Percentiles rank a stretch among this genome's conserved stretches.
Conservation (phyloP, 2,888 invertebrate species). For the Megamerina dolium region DNA sequence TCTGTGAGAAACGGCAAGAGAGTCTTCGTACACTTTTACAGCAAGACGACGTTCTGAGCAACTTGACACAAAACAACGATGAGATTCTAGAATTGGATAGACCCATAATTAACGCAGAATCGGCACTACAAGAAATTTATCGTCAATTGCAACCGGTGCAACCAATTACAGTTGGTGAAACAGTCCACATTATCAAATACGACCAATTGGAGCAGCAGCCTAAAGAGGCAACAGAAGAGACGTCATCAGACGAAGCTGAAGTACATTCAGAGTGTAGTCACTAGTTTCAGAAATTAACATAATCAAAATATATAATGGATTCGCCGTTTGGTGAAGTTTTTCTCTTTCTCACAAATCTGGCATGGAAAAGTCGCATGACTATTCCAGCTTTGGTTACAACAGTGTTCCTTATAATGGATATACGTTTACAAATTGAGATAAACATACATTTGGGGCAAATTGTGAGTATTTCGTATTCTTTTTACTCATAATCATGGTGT, state of each 20-base stretch:
- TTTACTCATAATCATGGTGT: neutral
- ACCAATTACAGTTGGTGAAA: constrained; percentile 52
- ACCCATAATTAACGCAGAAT: constrained; percentile 45
- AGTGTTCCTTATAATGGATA: constrained; percentile 61
- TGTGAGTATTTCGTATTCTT: constrained; percentile 19
- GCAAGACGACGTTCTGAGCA: constrained; percentile 23
- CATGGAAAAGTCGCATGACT: constrained; percentile 64
- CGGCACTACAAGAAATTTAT: constrained; percentile 40
- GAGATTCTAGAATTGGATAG: constrained; percentile 44
- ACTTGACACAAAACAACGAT: constrained; percentile 23
- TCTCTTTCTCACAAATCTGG: constrained; percentile 63
- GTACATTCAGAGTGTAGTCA: no score
- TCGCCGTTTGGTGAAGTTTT: constrained; percentile 51
- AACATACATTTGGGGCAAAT: constrained; percentile 54
- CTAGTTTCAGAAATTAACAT: constrained; percentile 16
- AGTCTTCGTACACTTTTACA: constrained; percentile 52
- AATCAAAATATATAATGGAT: constrained; percentile 37
- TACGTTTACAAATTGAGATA: constrained; percentile 62
- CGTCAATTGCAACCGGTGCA: constrained; percentile 53
- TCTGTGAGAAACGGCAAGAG: constrained; percentile 51
- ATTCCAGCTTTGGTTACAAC: constrained; percentile 63
- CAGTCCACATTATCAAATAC: constrained; percentile 52
- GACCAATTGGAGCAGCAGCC: constrained; percentile 48
- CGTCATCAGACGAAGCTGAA: no score
- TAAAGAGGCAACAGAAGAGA: constrained; percentile 20